Conservation (phyloP, 2,888 invertebrate species). For the Dastarcus helophoroides region DNA sequence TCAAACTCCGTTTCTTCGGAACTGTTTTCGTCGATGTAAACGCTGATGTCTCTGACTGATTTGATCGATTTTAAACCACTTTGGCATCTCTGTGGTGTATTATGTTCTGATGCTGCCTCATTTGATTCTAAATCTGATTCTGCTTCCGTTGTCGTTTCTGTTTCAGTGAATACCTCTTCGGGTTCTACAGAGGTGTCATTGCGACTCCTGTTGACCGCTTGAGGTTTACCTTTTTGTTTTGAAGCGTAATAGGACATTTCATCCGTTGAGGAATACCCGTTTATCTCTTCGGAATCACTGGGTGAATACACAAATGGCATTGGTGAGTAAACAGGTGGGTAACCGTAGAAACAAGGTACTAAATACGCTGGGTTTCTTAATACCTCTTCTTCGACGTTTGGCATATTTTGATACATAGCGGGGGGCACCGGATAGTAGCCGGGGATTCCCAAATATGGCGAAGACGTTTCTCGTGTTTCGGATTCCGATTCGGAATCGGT, state of each 20-base stretch:
- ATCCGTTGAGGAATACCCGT: conserved; percentile 37
- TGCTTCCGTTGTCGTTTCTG: conserved; percentile 12
- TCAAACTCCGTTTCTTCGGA: conserved; percentile 16
- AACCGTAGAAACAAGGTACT: conserved; percentile 31
- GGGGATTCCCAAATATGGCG: conserved; percentile 8
- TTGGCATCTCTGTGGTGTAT: conserved; percentile 10
- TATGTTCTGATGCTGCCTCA: conserved; percentile 16
- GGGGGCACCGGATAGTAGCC: background rate
- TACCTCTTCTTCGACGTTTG: too few relatives aligned
- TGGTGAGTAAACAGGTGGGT: conserved; percentile 30
- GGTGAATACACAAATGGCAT: conserved; percentile 26
- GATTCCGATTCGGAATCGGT: conserved; percentile 10
- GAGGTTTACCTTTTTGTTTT: conserved; percentile 17
- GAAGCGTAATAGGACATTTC: conserved; percentile 32
- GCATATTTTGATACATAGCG: conserved; percentile 3
- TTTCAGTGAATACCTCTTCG: conserved; percentile 17
- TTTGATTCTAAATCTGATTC: conserved; percentile 22
- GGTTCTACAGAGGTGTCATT: conserved; percentile 10
- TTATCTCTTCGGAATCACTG: conserved; percentile 26
- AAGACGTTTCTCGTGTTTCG: conserved; percentile 11
- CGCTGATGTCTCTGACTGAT: conserved; percentile 43
- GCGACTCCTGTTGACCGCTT: background rate
- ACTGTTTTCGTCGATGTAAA: conserved; percentile 29
- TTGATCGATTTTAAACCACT: conserved; percentile 38
- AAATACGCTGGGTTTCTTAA: conserved; percentile 30